Percentiles rank a stretch among this genome's conserved stretches.
Conservation (phyloP, 2,113 vertebrate genomes). For the Lamprotornis superbus region DNA sequence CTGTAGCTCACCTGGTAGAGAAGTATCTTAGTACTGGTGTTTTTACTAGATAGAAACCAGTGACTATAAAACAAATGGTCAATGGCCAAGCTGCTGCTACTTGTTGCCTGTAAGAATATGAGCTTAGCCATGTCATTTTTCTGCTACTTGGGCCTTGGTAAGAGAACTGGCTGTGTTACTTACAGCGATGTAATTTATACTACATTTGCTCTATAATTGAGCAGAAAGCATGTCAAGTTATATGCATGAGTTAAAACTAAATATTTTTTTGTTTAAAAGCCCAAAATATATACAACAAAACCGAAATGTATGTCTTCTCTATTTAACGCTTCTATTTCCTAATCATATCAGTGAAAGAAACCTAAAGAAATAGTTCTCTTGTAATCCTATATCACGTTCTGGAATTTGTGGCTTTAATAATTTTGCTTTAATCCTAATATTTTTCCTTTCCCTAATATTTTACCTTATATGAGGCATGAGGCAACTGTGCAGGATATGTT, state of each 20-base stretch:
- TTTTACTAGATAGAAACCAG: not conserved
- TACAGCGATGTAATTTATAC: not conserved
- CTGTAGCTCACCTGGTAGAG: not conserved
- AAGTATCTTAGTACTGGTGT: not conserved
- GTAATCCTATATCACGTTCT: not conserved
- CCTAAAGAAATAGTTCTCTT: not conserved
- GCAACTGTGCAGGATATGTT: not conserved
- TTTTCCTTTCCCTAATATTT: not conserved
- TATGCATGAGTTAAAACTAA: not conserved
- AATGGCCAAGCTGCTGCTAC: not conserved
- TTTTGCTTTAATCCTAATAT: not conserved
- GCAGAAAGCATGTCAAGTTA: not conserved
- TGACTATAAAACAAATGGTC: not conserved
- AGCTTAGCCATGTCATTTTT: not conserved
- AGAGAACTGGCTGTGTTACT: not conserved
- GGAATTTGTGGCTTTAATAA: not conserved
- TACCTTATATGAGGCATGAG: not conserved
- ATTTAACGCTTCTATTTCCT: not conserved
- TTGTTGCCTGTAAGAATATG: not conserved
- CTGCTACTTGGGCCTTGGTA: not conserved
- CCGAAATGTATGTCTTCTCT: fast-evolving
- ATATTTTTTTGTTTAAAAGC: not conserved
- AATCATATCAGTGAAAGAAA: not conserved
- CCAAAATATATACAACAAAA: not conserved
- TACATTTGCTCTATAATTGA: not conserved